Percentiles rank a stretch among this genome's conserved stretches.
Conservation (phyloP, 2,797 vertebrate species). For the Gobio occitaniae region DNA sequence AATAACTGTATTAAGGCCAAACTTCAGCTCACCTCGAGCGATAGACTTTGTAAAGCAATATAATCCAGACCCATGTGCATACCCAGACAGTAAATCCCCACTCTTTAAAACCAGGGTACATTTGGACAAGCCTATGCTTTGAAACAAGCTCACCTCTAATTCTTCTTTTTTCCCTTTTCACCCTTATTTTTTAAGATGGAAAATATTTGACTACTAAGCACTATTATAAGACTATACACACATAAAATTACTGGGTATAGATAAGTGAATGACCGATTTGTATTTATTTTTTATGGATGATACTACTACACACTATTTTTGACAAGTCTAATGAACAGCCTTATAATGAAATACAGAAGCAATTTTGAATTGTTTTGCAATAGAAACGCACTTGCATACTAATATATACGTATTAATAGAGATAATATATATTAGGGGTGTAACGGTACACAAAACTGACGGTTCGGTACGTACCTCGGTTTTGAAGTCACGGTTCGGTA, state of each 20-base stretch:
- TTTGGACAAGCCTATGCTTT: slow-evolving; percentile 12
- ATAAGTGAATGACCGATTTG: not conserved
- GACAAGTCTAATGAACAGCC: not conserved
- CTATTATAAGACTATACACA: not conserved
- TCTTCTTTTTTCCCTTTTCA: not conserved
- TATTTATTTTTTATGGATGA: not conserved
- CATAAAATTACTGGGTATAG: not conserved
- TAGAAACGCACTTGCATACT: not conserved
- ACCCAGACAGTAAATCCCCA: slow-evolving; percentile 13
- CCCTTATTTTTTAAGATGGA: not conserved
- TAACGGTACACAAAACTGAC: no score
- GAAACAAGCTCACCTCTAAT: slow-evolving; percentile 4
- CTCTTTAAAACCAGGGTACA: slow-evolving; percentile 12
- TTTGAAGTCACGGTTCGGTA: no score
- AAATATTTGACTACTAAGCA: not conserved
- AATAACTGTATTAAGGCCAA: slow-evolving; percentile 47
- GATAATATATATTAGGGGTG: no score
- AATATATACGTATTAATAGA: not conserved
- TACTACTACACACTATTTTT: not conserved
- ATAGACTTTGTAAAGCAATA: not conserved
- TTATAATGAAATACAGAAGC: not conserved
- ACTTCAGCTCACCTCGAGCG: not conserved
- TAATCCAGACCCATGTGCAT: slow-evolving; percentile 1
- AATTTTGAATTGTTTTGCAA: not conserved
- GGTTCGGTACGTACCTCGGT: no score